A percentile compares a stretch with the other conserved stretches of the same genome.
phyloP scores from a whole-genome alignment of 2,797 vertebrate genomes.

The Sebastes paucispinis region DNA sequence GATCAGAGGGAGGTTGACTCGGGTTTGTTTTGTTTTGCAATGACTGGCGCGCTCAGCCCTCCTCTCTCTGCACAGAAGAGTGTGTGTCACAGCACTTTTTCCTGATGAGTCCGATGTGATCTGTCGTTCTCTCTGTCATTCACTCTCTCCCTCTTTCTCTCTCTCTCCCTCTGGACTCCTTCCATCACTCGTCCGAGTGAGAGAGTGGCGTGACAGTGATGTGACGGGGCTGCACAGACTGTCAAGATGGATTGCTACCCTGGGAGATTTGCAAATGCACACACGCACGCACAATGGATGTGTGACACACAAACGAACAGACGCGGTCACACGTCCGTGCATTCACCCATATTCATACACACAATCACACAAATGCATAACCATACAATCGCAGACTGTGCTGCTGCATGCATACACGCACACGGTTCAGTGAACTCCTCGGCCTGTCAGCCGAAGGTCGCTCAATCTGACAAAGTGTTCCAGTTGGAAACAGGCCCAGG shows the following conservation, averaged over 20 bases:
- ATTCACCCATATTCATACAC: slow-evolving; percentile 66
- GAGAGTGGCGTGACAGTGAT: slow-evolving; percentile 77
- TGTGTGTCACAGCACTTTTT: slow-evolving; percentile 73
- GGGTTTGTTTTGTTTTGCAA: slow-evolving; percentile 54
- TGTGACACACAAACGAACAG: slow-evolving; percentile 50
- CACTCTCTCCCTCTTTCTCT: slow-evolving; percentile 52
- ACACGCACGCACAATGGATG: slow-evolving; percentile 22
- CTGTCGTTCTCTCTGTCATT: slow-evolving; percentile 66
- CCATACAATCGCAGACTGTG: slow-evolving; percentile 53
- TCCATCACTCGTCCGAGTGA: slow-evolving; percentile 71
- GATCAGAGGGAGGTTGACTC: slow-evolving; percentile 47
- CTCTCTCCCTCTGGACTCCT: slow-evolving; percentile 69
- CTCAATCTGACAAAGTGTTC: slow-evolving; percentile 79
- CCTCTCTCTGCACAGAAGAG: slow-evolving; percentile 37
- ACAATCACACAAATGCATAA: slow-evolving; percentile 71
- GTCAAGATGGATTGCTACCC: slow-evolving; percentile 79
- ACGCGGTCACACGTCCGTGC: slow-evolving; percentile 51
- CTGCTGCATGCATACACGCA: slow-evolving; percentile 30
- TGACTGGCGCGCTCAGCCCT: slow-evolving; percentile 15
- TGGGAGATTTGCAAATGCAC: slow-evolving; percentile 59
- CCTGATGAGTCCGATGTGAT: slow-evolving; percentile 67
- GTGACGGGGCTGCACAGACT: slow-evolving; percentile 77
- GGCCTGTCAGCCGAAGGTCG: slow-evolving; percentile 77
- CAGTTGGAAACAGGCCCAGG: slow-evolving; percentile 70
- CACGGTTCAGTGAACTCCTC: slow-evolving; percentile 72